phyloP scores from a whole-genome alignment of 2,888 invertebrate genomes.

The Calliphora vomitoria region DNA sequence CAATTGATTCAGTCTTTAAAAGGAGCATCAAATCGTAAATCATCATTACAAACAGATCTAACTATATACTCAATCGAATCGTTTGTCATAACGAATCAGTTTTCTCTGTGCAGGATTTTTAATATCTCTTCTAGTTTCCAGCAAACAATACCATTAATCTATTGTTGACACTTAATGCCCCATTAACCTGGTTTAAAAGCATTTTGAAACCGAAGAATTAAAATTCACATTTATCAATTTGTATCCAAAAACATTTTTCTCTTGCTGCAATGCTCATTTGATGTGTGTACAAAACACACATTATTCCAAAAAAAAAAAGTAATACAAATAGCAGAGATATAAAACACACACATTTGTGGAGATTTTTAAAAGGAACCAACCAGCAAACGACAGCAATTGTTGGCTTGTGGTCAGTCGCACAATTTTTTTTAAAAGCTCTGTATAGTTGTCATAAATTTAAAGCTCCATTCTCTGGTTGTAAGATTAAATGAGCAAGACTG shows the following conservation, averaged over 20 bases:
- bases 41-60: too few relatives aligned
- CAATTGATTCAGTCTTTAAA: too few relatives aligned
- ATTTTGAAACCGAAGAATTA: not conserved
- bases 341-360: not conserved
- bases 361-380: not conserved
- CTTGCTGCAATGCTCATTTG: not conserved
- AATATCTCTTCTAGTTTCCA: not conserved
- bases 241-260: not conserved
- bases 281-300: not conserved
- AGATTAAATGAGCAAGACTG: not conserved
- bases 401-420: not conserved
- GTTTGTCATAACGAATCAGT: too few relatives aligned
- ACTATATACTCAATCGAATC: too few relatives aligned
- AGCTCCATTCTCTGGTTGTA: not conserved
- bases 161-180: not conserved
- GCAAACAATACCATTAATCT: not conserved
- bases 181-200: not conserved
- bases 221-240: conserved; percentile 5
- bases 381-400: not conserved
- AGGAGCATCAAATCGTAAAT: too few relatives aligned
- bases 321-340: not conserved
- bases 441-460: conserved; percentile 13
- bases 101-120: not conserved
- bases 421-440: not conserved
- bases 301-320: not conserved